Evolutionary conservation across 92 coral and sea anemone genomes (phyloP).

Genomic region (Ricordea florida): DNA sequence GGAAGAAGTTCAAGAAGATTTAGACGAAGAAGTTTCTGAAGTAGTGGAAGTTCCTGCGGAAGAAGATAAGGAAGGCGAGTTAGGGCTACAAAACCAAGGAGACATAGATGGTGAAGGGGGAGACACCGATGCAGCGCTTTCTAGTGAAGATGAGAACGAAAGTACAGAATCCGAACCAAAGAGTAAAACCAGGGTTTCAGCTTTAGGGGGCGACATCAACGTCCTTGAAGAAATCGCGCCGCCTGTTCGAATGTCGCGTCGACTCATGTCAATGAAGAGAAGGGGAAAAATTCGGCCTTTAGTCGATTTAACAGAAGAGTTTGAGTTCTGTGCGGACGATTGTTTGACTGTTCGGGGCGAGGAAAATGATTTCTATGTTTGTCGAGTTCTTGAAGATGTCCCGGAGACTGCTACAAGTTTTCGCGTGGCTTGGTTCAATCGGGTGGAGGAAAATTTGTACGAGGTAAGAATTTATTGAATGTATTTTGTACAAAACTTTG

Average conservation of each 20-base stretch:
- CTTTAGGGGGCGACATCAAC: too few species aligned
- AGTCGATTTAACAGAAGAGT: slow-evolving; percentile 70
- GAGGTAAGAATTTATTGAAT: too few species aligned
- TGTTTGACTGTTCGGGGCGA: slow-evolving; percentile 88
- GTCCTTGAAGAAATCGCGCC: slow-evolving; percentile 35
- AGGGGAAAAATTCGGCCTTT: slow-evolving; percentile 61
- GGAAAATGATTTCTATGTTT: slow-evolving; percentile 81
- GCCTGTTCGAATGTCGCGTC: slow-evolving; percentile 67
- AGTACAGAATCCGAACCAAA: too few species aligned
- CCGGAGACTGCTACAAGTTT: slow-evolving; percentile 52
- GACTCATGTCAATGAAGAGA: slow-evolving; percentile 83
- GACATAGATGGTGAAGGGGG: slow-evolving; percentile 71
- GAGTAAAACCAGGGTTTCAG: neutral
- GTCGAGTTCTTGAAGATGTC: slow-evolving; percentile 79
- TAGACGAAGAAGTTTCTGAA: neutral
- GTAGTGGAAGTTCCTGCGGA: neutral
- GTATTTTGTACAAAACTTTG: too few species aligned
- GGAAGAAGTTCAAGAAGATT: slow-evolving; percentile 31
- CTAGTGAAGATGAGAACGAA: slow-evolving; percentile 63
- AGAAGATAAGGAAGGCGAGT: slow-evolving; percentile 7
- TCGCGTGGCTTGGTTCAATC: slow-evolving; percentile 80
- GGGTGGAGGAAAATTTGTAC: slow-evolving; percentile 72
- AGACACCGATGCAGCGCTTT: slow-evolving; percentile 62
- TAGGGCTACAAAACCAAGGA: neutral
- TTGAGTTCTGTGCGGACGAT: slow-evolving; percentile 85